A percentile compares a stretch with the other conserved stretches of the same genome.
Conservation (phyloP, 2,113 vertebrate species). For the Butastur rufipennis region DNA sequence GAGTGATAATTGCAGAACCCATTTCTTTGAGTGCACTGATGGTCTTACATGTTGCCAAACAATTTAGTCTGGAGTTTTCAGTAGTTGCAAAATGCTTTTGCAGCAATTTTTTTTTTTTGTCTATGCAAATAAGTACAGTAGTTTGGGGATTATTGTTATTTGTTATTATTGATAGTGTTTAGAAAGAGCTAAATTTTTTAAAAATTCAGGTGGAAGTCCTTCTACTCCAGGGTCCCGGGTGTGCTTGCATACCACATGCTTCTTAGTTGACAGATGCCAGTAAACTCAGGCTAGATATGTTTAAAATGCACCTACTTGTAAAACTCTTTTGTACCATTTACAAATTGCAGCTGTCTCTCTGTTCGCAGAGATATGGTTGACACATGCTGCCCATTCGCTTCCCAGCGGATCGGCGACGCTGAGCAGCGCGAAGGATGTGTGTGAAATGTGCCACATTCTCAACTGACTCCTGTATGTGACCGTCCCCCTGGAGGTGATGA, state of each 20-base stretch:
- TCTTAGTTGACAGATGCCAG: background rate
- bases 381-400: background rate
- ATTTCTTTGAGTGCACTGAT: conserved; percentile 37
- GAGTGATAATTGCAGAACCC: conserved; percentile 31
- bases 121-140: background rate
- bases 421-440: background rate
- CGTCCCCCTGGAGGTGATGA: background rate
- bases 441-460: background rate
- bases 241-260: background rate
- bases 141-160: background rate
- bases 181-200: background rate
- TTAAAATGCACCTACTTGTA: conserved; percentile 27
- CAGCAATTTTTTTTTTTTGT: background rate
- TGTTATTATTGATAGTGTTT: background rate
- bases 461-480: background rate
- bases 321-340: background rate
- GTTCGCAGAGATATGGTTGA: background rate
- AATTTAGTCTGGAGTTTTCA: conserved; percentile 17
- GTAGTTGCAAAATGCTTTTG: conserved; percentile 24
- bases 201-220: background rate
- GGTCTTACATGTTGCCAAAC: conserved; percentile 11
- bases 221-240: background rate
- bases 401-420: accelerated
- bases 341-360: conserved; percentile 11
- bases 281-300: background rate